These are phyloP conservation scores for Megaleporinus macrocephalus DNA, from an alignment of 2,113 vertebrate genomes.

Conservation along the genomic window DNA sequence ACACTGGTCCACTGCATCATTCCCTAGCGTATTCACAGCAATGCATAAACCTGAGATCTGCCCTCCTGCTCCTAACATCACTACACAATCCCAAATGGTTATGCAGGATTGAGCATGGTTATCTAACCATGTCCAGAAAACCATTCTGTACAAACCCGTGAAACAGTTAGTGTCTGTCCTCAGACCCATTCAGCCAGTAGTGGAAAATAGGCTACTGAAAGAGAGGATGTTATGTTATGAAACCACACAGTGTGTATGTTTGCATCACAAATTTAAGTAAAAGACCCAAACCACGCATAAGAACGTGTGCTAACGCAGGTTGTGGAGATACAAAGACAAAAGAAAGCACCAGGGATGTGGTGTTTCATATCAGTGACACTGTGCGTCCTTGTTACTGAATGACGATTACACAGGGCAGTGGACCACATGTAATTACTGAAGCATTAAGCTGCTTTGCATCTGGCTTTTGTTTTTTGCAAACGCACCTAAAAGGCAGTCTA, in stretches of 20 bases:
- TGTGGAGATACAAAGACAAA: neutral
- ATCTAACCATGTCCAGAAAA: no score
- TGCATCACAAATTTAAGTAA: no score
- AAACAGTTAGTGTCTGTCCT: neutral
- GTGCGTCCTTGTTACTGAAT: neutral
- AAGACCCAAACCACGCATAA: no score
- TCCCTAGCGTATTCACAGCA: no score
- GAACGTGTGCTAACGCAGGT: neutral
- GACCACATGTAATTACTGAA: neutral
- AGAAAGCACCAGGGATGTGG: neutral
- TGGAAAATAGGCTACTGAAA: neutral
- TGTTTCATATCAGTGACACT: neutral
- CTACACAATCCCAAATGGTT: neutral
- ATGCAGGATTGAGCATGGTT: no score
- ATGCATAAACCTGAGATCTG: no score
- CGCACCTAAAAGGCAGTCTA: neutral
- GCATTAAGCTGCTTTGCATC: neutral
- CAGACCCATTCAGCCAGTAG: neutral
- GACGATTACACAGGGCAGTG: neutral
- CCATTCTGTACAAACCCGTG: neutral
- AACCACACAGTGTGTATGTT: no score
- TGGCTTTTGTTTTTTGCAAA: neutral
- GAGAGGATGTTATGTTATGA: no score
- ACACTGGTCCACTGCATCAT: no score
- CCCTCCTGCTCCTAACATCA: no score